These are phyloP conservation scores for Nothoprocta perdicaria DNA, from an alignment of 2,113 vertebrate species.

Conservation along the genomic window DNA sequence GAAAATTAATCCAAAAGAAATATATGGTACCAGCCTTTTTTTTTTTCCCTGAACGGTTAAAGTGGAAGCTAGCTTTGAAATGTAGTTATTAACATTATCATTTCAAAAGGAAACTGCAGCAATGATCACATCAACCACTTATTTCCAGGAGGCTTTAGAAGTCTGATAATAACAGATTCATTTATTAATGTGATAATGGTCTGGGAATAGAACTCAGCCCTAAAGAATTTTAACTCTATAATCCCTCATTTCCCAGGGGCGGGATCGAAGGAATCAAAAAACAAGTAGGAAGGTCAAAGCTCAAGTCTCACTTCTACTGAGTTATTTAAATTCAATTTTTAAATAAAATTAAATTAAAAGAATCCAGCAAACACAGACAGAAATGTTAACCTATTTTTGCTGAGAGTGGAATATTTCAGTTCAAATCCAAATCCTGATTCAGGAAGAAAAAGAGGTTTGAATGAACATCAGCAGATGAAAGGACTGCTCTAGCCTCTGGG, in stretches of 20 bases:
- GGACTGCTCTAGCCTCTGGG: neutral
- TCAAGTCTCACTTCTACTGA: neutral
- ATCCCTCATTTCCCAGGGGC: neutral
- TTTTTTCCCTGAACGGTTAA: neutral
- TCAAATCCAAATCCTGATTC: neutral
- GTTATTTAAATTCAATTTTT: neutral
- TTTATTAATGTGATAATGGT: neutral
- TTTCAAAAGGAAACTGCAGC: neutral
- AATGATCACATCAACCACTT: neutral
- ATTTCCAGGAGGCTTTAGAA: neutral
- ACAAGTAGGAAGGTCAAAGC: neutral
- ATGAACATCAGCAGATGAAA: neutral
- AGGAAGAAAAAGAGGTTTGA: neutral
- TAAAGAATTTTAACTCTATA: neutral
- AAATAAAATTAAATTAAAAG: slow-evolving; percentile 19
- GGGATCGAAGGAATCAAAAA: neutral
- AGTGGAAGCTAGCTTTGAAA: neutral
- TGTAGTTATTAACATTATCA: neutral
- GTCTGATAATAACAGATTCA: neutral
- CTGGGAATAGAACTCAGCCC: neutral
- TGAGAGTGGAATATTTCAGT: neutral
- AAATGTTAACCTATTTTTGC: neutral
- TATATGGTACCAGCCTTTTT: neutral
- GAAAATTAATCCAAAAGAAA: neutral
- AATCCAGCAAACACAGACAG: neutral